phyloP scores from a whole-genome alignment of 2,113 vertebrate species.

The Pleuronectes platessa region DNA sequence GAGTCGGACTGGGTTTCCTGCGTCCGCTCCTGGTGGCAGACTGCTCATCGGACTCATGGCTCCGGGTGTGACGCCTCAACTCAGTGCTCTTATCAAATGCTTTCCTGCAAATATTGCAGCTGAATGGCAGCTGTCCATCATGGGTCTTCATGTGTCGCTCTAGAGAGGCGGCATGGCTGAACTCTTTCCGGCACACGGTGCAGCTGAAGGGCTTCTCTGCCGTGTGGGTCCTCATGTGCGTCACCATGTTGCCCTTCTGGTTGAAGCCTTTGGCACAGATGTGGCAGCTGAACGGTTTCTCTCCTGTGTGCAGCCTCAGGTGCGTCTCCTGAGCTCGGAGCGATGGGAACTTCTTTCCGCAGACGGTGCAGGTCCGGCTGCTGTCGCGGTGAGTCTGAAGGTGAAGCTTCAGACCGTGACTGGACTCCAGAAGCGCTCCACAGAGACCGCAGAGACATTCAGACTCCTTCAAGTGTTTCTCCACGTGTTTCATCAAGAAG shows the following conservation, averaged over 20 bases:
- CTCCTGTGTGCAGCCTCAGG: conserved; percentile 57
- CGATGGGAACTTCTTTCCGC: conserved; percentile 62
- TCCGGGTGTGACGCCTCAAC: conserved; percentile 31
- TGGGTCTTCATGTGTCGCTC: conserved; percentile 57
- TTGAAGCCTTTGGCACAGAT: conserved; percentile 59
- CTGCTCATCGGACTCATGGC: conserved; percentile 1
- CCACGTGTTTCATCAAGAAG: conserved; percentile 60
- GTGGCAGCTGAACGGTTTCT: conserved; percentile 59
- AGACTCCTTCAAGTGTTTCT: conserved; percentile 38
- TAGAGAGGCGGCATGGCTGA: conserved; percentile 40
- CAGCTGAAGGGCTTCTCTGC: conserved; percentile 48
- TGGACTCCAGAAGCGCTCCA: conserved; percentile 38
- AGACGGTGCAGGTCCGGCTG: conserved; percentile 52
- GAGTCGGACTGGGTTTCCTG: conserved; percentile 31
- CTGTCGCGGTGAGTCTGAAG: conserved; percentile 59
- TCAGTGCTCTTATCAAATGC: conserved; percentile 32
- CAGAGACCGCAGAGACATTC: conserved; percentile 58
- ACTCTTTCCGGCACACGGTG: conserved; percentile 29
- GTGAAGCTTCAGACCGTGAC: conserved; percentile 29
- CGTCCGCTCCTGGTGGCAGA: background rate
- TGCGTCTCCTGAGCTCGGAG: conserved; percentile 63
- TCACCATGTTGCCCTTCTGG: conserved; percentile 66
- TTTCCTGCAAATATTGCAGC: conserved; percentile 44
- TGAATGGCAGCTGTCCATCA: conserved; percentile 7
- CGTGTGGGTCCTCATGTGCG: conserved; percentile 51